Base-by-base conservation (phyloP, 2,113 vertebrate species). In the Rhadina sibilatrix region DNA sequence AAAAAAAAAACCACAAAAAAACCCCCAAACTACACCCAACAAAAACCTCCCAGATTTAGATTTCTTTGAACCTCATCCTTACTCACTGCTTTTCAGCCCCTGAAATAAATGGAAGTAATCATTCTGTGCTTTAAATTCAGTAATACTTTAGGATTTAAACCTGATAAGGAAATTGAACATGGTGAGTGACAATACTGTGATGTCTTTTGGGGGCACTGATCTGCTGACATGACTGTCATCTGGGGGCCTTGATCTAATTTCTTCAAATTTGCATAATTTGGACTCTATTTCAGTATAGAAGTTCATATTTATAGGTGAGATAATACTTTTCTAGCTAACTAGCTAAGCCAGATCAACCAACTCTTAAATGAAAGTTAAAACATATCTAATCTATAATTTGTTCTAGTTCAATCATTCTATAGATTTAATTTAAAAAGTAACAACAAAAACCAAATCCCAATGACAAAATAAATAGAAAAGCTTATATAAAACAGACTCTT, bases 61-160 rank as follows among this genome's bases (percentile, higher is more conserved):
- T 81, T 96, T 95, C 65, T 93, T 94, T 90, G 80, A 91, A 86
- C 63, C 82, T 96, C 76, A 70, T 93, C 65, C 30, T 96, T 93
- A 68, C 84, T 93, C 69, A 53, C 44, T 89, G 63, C 83, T 89
- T 96, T 97, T 96, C 91, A 93, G 94, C 89, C 94, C 63, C 31
- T 79, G 80, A 83, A 57, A 87, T 59, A 75, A 95, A 93, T 79
- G 40, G 74, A 87, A 95, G 83, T 54, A 61, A 57, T 91, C 38
- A 74, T 49, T 95, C 28, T 46, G 88, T 65, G 24, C 22, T 76
- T 52, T 82, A 52, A 94, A 89, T 42, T 84, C 57, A 56, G 46
- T 38, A 69, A 72, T 71, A 75, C 65, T 87, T 90, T 22, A 77
- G 37, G 82, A 78, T 50, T 80, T 79, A 56, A 83, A 74, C 30